Percentiles rank a stretch among this genome's conserved stretches.
Evolutionary conservation across 2,797 vertebrate genomes (phyloP).

Genomic region (Dipus sagitta): DNA sequence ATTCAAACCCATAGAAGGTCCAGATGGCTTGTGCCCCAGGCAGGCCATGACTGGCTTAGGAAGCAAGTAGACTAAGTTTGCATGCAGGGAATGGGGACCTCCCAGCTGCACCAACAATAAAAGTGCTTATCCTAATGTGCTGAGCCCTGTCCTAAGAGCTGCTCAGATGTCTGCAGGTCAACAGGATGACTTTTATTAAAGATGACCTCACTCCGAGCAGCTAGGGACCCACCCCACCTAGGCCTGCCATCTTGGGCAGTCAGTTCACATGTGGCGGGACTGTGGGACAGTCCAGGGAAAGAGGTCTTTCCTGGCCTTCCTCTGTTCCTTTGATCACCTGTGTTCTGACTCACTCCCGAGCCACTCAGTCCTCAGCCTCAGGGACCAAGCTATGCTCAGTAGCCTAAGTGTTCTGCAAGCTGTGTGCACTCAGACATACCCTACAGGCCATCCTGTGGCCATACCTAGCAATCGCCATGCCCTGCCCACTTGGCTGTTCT

Average conservation of each 20-base stretch:
- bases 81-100: neutral
- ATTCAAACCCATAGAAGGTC: neutral
- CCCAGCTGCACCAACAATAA: neutral
- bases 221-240: neutral
- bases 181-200: neutral
- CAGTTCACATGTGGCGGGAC: neutral
- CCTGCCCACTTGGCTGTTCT: neutral
- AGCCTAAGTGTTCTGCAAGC: neutral
- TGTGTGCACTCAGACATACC: rapidly evolving
- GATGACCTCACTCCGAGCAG: neutral
- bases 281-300: neutral
- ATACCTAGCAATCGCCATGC: neutral
- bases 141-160: neutral
- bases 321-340: neutral
- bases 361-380: neutral
- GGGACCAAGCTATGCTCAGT: neutral
- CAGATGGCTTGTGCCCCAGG: neutral
- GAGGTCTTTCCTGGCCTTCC: neutral
- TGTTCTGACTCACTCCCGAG: neutral
- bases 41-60: neutral
- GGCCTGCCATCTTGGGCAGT: neutral
- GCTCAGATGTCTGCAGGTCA: neutral
- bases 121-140: neutral
- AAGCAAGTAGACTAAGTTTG: neutral
- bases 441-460: neutral